A percentile compares a stretch with the other conserved stretches of the same genome.
These are phyloP conservation scores for Notothenia coriiceps DNA, from an alignment of 2,113 vertebrate genomes.

Conservation along the genomic window DNA sequence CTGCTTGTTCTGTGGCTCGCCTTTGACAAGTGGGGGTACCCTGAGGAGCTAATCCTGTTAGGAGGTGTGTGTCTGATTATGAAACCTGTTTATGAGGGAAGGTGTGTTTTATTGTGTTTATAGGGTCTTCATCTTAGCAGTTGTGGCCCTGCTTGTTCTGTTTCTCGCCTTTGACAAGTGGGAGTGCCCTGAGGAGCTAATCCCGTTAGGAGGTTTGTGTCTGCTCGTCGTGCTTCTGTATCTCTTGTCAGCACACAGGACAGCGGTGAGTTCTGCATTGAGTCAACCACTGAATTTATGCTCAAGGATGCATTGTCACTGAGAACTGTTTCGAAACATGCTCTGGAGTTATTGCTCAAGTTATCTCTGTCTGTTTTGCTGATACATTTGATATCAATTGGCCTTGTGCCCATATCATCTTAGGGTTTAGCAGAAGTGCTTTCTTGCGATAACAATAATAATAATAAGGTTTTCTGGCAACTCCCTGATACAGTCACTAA, in stretches of 20 bases:
- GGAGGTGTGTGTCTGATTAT: conserved; percentile 85
- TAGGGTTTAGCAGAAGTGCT: conserved; percentile 38
- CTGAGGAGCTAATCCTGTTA: conserved; percentile 92
- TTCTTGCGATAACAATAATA: conserved; percentile 37
- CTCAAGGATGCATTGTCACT: not conserved
- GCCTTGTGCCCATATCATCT: conserved; percentile 40
- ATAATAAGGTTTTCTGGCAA: not conserved
- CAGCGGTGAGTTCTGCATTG: conserved; percentile 80
- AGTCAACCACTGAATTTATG: not conserved
- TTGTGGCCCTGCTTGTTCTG: conserved; percentile 80
- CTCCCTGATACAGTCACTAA: conserved; percentile 6
- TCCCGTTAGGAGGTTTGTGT: conserved; percentile 91
- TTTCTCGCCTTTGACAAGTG: conserved; percentile 90
- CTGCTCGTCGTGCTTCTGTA: conserved; percentile 87
- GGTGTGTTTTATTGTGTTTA: conserved; percentile 34
- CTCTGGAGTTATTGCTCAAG: not conserved
- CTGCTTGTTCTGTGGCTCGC: conserved; percentile 87
- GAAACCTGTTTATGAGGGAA: not conserved
- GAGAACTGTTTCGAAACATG: conserved; percentile 36
- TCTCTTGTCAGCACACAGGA: conserved; percentile 88
- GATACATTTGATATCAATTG: conserved; percentile 66
- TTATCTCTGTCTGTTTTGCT: conserved; percentile 57
- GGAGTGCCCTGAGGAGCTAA: conserved; percentile 87
- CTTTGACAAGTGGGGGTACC: conserved; percentile 87
- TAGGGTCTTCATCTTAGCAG: conserved; percentile 86